Percentiles rank a stretch among this genome's conserved stretches.
Evolutionary conservation across 2,888 invertebrate species (phyloP).

Genomic region (Bimastos eiseni): DNA sequence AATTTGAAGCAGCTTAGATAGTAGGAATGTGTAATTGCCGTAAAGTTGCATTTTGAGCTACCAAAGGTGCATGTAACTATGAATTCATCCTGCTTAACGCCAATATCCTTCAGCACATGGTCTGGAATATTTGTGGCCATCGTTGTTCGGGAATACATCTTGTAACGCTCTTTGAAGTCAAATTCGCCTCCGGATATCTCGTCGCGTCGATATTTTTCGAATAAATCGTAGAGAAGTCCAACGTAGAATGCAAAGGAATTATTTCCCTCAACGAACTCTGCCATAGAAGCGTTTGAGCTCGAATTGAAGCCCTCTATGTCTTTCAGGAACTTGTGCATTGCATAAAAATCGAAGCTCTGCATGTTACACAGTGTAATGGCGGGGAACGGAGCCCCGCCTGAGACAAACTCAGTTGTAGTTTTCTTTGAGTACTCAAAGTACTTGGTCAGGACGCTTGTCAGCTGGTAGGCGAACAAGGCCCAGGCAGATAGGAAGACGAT

Average conservation of each 20-base stretch:
- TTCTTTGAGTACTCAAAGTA: constrained; percentile 44
- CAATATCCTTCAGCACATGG: constrained; percentile 36
- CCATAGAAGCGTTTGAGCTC: not conserved
- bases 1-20: constrained; percentile 44
- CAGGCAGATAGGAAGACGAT: not conserved
- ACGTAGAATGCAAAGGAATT: constrained; percentile 39
- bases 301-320: not conserved
- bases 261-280: constrained; percentile 34
- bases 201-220: constrained; percentile 31
- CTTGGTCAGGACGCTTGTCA: constrained; percentile 41
- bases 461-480: constrained; percentile 39
- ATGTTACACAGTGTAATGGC: constrained; percentile 45
- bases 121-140: constrained; percentile 41
- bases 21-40: constrained; percentile 42
- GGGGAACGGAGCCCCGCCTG: constrained; percentile 44
- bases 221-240: constrained; percentile 38
- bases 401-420: constrained; percentile 44
- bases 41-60: constrained; percentile 40
- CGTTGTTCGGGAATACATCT: constrained; percentile 43
- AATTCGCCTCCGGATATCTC: constrained; percentile 32
- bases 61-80: constrained; percentile 42
- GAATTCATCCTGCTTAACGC: constrained; percentile 41
- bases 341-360: constrained; percentile 43
- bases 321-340: constrained; percentile 35
- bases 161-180: constrained; percentile 39